Evolutionary conservation across 2,797 vertebrate genomes (phyloP).

Genomic region (Triplophysa yarkandensis): DNA sequence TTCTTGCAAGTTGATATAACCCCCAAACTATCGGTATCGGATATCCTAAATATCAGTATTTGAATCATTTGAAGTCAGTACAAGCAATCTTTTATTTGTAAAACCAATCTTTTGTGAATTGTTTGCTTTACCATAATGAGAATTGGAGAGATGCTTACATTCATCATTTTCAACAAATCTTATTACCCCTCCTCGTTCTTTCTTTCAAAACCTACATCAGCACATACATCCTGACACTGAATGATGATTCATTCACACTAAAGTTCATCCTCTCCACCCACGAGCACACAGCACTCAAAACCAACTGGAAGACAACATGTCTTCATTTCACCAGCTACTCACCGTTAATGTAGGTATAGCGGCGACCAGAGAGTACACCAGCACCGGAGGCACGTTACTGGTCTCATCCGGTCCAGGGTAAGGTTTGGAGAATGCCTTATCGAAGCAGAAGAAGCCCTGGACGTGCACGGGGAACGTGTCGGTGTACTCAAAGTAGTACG

Average conservation of each 20-base stretch:
- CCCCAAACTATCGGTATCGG: too few species aligned
- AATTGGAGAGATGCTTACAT: not conserved
- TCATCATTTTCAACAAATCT: too few species aligned
- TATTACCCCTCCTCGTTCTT: not conserved
- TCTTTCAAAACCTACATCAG: not conserved
- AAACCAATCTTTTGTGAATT: too few species aligned
- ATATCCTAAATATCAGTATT: too few species aligned
- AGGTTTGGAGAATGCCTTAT: conserved; percentile 79
- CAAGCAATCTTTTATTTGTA: too few species aligned
- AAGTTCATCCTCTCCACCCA: conserved; percentile 34
- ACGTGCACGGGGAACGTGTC: conserved; percentile 82
- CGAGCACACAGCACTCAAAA: not conserved
- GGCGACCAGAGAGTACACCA: conserved; percentile 78
- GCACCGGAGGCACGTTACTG: conserved; percentile 76
- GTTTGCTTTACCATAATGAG: not conserved
- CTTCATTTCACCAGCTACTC: conserved; percentile 52
- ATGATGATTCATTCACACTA: conserved; percentile 9
- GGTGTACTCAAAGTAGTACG: conserved; percentile 84
- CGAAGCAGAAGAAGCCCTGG: conserved; percentile 84
- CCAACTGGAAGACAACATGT: not conserved
- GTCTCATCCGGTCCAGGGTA: conserved; percentile 80
- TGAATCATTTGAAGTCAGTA: too few species aligned
- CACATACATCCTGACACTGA: conserved; percentile 14
- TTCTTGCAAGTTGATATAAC: too few species aligned
- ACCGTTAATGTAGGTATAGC: conserved; percentile 80